Conservation (phyloP, 2,797 vertebrate genomes). For the Lepilemur septentrionalis region DNA sequence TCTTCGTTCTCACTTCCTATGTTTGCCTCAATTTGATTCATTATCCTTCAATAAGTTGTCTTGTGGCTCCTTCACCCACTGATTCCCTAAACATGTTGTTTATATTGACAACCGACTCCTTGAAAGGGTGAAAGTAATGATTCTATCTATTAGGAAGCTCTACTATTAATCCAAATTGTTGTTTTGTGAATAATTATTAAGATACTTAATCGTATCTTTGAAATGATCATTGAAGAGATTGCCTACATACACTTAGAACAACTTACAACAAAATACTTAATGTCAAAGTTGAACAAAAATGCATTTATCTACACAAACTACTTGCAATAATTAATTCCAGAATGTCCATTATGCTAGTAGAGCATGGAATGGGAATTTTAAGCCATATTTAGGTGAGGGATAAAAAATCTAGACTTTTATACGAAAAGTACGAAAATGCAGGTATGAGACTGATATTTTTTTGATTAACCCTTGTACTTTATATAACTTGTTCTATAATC, state of each 20-base stretch:
- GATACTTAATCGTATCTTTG: not conserved
- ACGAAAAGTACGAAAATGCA: not conserved
- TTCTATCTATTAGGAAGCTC: not conserved
- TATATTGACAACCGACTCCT: not conserved
- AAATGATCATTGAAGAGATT: not conserved
- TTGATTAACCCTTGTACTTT: constrained; percentile 47
- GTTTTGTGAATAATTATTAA: constrained; percentile 18
- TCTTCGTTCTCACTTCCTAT: not conserved
- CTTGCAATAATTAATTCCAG: not conserved
- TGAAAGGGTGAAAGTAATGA: not conserved
- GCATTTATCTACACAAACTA: not conserved
- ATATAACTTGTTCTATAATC: constrained; percentile 57
- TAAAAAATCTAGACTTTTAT: constrained; percentile 14
- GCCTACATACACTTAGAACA: not conserved
- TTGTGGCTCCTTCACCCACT: not conserved
- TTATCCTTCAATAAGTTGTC: not conserved
- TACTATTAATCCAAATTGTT: not conserved
- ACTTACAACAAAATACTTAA: not conserved
- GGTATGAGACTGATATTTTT: constrained; percentile 19
- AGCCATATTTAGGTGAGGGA: not conserved
- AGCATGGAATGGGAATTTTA: not conserved
- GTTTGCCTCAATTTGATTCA: not conserved
- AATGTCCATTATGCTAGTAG: not conserved
- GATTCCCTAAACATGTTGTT: not conserved
- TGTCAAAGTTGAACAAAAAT: constrained; percentile 11